Base-by-base conservation (phyloP, 2,797 vertebrate genomes). In the Periophthalmus magnuspinnatus region DNA sequence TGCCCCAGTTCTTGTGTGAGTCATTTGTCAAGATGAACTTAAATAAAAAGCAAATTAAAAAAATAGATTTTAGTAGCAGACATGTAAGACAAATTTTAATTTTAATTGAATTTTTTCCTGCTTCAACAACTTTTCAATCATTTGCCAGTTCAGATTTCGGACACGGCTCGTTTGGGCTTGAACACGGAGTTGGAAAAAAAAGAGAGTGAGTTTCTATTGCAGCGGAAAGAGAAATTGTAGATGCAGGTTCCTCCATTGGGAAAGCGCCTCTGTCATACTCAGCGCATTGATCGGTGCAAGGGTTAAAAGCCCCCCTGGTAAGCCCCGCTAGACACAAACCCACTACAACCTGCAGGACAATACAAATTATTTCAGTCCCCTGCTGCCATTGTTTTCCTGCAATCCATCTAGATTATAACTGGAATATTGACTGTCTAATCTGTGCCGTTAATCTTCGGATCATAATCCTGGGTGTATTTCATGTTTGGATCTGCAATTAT, bases 381-480 rank as follows among this genome's bases (percentile, higher is more conserved):
- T 19, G 62, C 41, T 74, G 6, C 28, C 55, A 45, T 59, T 56
- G 65, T 80, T 85, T 63, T 57, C 83, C 65, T 72, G 65, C 65
- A 80, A 82, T 81, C 78, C 79, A 73, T 45, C 38, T 17, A 79
- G 87, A 91, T 91, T 88, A 88, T 86, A 21, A 19, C 71, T 81
- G 70, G 74, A 69, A 75, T 83, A 74, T 84, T 79, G 77, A 63
- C 71, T 69, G 71, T 79, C 70, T 86, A 86, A 82, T 90, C 86
- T 77, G 67, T 7, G 45, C 47, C 21, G 34, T 65, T 87, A 87
- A 89, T 90, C 83, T 84, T 65, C 74, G 21, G 63, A 72, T 86
- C 64, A 82, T 80, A 88, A 88, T 73, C 76, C 63, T 13, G 33
- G 66, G 33, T 81, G 59, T 69, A 55, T 82, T 79, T 73, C 38